These are phyloP conservation scores for Ceratina calcarata DNA, from an alignment of 1,140 invertebrate genomes.

Conservation along the genomic window DNA sequence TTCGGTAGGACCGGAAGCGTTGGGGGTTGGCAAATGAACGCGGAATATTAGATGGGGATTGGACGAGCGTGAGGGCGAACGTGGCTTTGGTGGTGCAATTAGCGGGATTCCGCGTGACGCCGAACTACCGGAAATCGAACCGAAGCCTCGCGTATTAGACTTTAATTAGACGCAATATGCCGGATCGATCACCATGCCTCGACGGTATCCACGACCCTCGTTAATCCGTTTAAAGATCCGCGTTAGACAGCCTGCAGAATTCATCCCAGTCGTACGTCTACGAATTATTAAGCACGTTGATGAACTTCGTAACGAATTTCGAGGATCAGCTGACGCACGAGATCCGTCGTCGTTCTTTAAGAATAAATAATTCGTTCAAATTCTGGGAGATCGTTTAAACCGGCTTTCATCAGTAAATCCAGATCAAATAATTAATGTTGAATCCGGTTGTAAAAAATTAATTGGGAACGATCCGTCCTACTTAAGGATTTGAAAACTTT, in stretches of 20 bases:
- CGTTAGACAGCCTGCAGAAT: background rate
- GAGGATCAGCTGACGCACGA: no score
- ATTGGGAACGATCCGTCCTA: no score
- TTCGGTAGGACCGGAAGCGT: background rate
- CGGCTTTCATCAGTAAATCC: no score
- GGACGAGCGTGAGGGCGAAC: background rate
- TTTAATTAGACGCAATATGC: conserved; percentile 50
- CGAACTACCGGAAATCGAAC: conserved; percentile 49
- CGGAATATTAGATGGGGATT: conserved; percentile 24
- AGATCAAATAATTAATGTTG: no score
- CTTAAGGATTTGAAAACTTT: no score
- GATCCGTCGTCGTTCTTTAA: no score
- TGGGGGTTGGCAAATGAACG: conserved; percentile 9
- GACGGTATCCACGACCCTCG: background rate
- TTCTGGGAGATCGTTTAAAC: no score
- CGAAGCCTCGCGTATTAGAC: conserved; percentile 51
- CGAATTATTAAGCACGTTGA: background rate
- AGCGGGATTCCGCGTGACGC: conserved; percentile 51
- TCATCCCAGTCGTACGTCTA: background rate
- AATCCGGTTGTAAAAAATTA: no score
- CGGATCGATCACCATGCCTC: conserved; percentile 25
- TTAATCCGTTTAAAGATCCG: conserved; percentile 38
- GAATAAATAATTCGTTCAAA: no score
- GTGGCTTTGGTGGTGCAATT: conserved; percentile 44
- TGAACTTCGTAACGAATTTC: background rate